Evolutionary conservation across 2,888 invertebrate genomes (phyloP).

Genomic region (Drosophila meridionalis): DNA sequence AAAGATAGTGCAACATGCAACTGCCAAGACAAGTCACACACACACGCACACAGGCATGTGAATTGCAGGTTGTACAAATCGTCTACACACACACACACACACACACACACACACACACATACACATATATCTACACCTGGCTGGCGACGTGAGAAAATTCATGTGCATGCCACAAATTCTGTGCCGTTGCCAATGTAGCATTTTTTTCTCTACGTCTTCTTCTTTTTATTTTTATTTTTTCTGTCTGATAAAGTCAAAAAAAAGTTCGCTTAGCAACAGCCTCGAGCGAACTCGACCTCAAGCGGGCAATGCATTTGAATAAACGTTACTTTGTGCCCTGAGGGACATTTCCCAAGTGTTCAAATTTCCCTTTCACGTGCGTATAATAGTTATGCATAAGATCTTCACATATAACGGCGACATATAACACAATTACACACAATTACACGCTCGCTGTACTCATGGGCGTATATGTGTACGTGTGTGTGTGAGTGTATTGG

Average conservation of each 20-base stretch:
- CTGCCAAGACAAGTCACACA: constrained; percentile 62
- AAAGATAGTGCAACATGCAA: constrained; percentile 76
- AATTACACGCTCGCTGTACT: neutral
- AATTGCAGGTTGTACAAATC: constrained; percentile 63
- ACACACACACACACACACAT: neutral
- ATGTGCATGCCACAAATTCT: constrained; percentile 79
- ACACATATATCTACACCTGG: constrained; percentile 31
- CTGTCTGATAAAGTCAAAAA: constrained; percentile 36
- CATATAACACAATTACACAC: constrained; percentile 27
- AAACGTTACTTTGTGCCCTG: neutral
- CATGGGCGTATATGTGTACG: neutral
- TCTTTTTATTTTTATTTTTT: neutral
- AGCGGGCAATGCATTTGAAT: constrained; percentile 19
- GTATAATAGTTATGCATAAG: constrained; percentile 11
- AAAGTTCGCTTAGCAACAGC: constrained; percentile 35
- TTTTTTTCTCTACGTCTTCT: constrained; percentile 4
- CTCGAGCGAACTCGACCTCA: constrained; percentile 35
- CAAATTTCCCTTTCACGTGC: constrained; percentile 47
- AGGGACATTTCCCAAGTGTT: neutral
- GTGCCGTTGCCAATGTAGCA: constrained; percentile 64
- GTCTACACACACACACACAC: constrained; percentile 10
- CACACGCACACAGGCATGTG: constrained; percentile 39
- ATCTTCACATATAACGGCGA: constrained; percentile 20
- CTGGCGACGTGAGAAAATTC: constrained; percentile 78
- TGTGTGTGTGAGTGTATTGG: constrained; percentile 5